These are phyloP conservation scores for Silvanus unidentatus DNA, from an alignment of 2,888 invertebrate genomes.

Conservation along the genomic window DNA sequence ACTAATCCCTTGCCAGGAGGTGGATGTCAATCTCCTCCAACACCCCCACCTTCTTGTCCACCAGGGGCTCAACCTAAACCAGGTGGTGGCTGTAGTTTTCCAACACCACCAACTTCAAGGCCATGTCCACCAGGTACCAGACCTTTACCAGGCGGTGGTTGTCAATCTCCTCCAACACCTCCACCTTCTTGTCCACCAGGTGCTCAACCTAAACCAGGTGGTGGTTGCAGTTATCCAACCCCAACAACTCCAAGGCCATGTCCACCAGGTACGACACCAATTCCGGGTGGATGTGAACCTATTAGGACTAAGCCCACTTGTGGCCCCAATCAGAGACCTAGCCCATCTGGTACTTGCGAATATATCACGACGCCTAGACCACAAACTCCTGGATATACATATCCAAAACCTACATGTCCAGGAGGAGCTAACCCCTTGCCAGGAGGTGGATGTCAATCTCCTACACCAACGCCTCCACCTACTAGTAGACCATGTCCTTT, in stretches of 20 bases:
- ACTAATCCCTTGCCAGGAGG: constrained; percentile 34
- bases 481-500: constrained; percentile 11
- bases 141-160: constrained; percentile 17
- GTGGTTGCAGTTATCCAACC: constrained; percentile 4
- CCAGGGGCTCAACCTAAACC: constrained; percentile 7
- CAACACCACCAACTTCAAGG: background rate
- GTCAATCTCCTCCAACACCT: constrained; percentile 10
- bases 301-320: constrained; percentile 7
- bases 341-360: constrained; percentile 15
- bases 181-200: constrained; percentile 6
- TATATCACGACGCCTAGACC: constrained; percentile 12
- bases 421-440: constrained; percentile 9
- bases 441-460: constrained; percentile 34
- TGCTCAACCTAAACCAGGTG: background rate
- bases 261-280: background rate
- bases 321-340: background rate
- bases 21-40: constrained; percentile 20
- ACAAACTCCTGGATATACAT: constrained; percentile 9
- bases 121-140: constrained; percentile 7
- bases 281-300: constrained; percentile 9
- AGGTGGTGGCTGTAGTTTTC: constrained; percentile 3
- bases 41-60: constrained; percentile 27
- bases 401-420: constrained; percentile 13
- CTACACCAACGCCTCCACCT: constrained; percentile 32
- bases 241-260: background rate